Evolutionary conservation across 2,888 invertebrate genomes (phyloP).

Genomic region (Parochlus steinenii): DNA sequence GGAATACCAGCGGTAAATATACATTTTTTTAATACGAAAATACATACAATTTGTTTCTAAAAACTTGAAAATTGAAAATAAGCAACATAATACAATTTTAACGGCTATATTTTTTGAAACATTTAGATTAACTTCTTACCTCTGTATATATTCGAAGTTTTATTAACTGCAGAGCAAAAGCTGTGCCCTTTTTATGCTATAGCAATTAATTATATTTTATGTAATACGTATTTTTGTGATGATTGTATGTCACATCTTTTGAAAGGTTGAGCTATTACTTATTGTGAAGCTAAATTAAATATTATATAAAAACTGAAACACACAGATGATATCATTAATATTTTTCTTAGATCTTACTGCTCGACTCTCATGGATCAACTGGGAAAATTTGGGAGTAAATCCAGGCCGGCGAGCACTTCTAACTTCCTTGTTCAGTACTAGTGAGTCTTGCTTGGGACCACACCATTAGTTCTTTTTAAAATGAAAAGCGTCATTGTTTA

Average conservation of each 20-base stretch:
- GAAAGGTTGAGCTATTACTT: neutral
- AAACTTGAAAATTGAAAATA: slow-evolving; percentile 15
- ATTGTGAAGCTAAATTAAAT: neutral
- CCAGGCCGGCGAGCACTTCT: slow-evolving; percentile 71
- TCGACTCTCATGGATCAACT: slow-evolving; percentile 94
- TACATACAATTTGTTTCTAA: slow-evolving; percentile 5
- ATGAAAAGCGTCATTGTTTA: too few species aligned
- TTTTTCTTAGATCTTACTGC: slow-evolving; percentile 75
- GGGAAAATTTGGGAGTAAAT: slow-evolving; percentile 93
- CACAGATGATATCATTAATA: slow-evolving; percentile 8
- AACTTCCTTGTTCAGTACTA: too few species aligned
- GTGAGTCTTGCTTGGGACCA: too few species aligned
- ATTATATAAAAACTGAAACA: too few species aligned
- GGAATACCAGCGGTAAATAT: slow-evolving; percentile 89
- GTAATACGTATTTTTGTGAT: slow-evolving; percentile 7
- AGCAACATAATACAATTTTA: too few species aligned
- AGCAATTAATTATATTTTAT: slow-evolving; percentile 6
- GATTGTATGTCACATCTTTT: slow-evolving; percentile 1
- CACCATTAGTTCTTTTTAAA: too few species aligned
- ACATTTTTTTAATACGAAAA: too few species aligned
- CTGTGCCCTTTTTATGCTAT: too few species aligned
- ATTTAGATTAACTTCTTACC: too few species aligned
- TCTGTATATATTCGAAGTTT: too few species aligned
- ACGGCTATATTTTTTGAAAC: too few species aligned
- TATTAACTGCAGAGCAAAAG: too few species aligned